A percentile compares a stretch with the other conserved stretches of the same genome.
phyloP scores from a whole-genome alignment of 2,888 invertebrate genomes.

The Ryuthela nishihirai region DNA sequence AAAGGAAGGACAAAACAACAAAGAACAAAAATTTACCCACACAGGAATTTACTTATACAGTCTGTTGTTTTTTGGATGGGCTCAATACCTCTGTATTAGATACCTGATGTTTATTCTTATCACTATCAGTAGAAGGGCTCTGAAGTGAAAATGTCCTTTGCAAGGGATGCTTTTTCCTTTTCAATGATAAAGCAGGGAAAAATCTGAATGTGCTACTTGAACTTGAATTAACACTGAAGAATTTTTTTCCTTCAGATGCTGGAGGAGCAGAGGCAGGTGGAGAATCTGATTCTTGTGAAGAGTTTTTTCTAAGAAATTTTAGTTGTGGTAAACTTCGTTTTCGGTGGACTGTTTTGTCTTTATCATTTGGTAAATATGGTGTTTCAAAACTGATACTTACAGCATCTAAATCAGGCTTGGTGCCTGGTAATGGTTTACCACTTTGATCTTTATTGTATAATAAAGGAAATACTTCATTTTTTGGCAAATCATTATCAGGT shows the following conservation, averaged over 20 bases:
- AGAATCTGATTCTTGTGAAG: constrained; percentile 33
- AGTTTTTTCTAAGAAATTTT: constrained; percentile 28
- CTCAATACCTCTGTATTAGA: too few species aligned
- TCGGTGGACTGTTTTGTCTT: constrained; percentile 19
- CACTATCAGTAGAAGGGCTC: constrained; percentile 28
- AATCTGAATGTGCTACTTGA: constrained; percentile 8
- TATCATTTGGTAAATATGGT: constrained; percentile 10
- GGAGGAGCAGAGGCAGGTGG: constrained; percentile 13
- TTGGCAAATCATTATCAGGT: too few species aligned
- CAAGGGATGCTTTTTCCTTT: constrained; percentile 31
- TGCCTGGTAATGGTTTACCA: too few species aligned
- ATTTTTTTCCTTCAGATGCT: not conserved
- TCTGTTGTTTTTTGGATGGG: too few species aligned
- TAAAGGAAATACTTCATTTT: too few species aligned
- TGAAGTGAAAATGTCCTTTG: constrained; percentile 28
- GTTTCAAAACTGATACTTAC: constrained; percentile 31
- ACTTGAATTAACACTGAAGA: constrained; percentile 3
- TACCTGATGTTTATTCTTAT: too few species aligned
- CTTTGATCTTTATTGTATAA: too few species aligned
- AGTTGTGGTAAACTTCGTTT: constrained; percentile 32
- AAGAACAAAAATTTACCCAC: too few species aligned
- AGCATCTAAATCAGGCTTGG: constrained; percentile 25
- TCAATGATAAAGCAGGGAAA: constrained; percentile 20
- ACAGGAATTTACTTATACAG: too few species aligned
- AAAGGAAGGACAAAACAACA: too few species aligned